These are phyloP conservation scores for Alfaro cultratus DNA, from an alignment of 2,797 vertebrate genomes.

Conservation along the genomic window DNA sequence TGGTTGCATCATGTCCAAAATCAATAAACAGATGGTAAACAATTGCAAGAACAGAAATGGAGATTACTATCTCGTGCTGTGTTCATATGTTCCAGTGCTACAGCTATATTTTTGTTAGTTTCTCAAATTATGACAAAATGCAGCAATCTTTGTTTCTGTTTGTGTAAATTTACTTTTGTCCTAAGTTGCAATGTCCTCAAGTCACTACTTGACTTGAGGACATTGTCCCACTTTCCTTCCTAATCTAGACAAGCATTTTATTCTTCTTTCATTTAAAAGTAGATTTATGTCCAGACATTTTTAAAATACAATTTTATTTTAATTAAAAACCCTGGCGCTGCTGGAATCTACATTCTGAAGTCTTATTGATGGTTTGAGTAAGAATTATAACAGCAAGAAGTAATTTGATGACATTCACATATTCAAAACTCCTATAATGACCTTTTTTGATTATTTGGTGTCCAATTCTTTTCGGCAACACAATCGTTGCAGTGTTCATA, in stretches of 20 bases:
- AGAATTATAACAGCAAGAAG: neutral
- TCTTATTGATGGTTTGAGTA: neutral
- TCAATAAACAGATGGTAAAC: neutral
- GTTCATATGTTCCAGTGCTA: neutral
- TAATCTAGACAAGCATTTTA: neutral
- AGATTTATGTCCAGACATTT: slow-evolving; percentile 2
- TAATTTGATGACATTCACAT: slow-evolving; percentile 4
- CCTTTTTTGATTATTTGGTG: slow-evolving; percentile 18
- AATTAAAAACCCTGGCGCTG: neutral
- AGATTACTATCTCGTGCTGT: neutral
- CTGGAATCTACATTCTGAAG: neutral
- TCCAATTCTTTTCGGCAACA: slow-evolving; percentile 23
- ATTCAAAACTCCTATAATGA: neutral
- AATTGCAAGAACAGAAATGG: neutral
- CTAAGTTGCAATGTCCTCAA: neutral
- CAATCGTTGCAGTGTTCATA: slow-evolving; percentile 4
- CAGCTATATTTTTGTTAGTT: neutral
- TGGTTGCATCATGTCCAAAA: neutral
- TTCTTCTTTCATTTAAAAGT: neutral
- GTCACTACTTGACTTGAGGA: neutral
- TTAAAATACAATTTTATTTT: neutral
- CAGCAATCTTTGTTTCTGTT: neutral
- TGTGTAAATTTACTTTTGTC: neutral
- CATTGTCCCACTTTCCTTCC: neutral
- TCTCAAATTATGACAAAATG: neutral